These are phyloP conservation scores for Glaucidium brasilianum DNA, from an alignment of 2,113 vertebrate genomes.

Conservation along the genomic window DNA sequence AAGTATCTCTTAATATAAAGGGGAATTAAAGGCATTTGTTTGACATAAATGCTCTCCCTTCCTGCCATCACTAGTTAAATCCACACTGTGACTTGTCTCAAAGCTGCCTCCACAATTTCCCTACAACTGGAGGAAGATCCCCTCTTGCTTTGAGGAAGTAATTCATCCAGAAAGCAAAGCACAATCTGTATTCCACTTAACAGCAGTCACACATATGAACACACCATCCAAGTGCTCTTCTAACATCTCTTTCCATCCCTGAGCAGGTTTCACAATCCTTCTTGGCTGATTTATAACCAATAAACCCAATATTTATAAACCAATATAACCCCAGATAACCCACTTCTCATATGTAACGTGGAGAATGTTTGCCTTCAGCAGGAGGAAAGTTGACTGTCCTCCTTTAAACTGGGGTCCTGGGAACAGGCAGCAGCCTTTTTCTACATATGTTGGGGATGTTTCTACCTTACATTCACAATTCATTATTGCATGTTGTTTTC, in stretches of 20 bases:
- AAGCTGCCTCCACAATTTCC: neutral
- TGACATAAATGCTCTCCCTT: neutral
- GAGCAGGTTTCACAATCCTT: neutral
- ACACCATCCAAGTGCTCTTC: neutral
- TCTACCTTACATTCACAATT: neutral
- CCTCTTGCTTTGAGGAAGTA: neutral
- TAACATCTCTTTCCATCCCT: neutral
- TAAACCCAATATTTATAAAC: no score
- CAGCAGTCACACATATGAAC: neutral
- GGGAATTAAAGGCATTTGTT: neutral
- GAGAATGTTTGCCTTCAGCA: neutral
- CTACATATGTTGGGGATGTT: fast-evolving
- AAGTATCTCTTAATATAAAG: neutral
- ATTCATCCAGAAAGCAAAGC: neutral
- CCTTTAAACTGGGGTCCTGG: neutral
- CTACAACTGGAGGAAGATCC: neutral
- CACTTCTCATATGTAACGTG: neutral
- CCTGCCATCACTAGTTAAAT: neutral
- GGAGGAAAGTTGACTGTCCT: neutral
- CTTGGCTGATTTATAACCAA: neutral
- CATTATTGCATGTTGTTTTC: neutral
- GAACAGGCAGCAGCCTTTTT: neutral
- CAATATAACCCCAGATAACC: neutral
- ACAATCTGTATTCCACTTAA: neutral
- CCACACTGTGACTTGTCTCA: fast-evolving